phyloP scores from a whole-genome alignment of 2,888 invertebrate species.

The Mesorhabditis spiculigera region DNA sequence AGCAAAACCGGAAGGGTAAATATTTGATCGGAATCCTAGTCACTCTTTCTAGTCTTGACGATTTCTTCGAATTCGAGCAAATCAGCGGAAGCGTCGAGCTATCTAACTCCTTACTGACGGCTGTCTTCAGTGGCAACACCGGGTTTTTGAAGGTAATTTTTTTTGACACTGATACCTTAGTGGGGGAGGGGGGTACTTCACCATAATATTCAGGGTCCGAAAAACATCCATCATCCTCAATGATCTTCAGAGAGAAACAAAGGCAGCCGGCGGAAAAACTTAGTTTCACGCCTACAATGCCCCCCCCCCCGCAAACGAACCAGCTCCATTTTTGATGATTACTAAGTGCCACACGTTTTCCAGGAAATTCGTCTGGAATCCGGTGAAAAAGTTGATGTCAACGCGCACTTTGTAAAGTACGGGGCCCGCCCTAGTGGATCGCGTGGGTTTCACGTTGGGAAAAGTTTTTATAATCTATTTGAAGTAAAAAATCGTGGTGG shows the following conservation, averaged over 20 bases:
- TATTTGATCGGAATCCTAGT: background rate
- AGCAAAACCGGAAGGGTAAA: constrained; percentile 8
- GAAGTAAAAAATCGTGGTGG: constrained; percentile 42
- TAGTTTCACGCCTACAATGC: no score
- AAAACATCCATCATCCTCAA: no score
- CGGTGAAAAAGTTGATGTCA: constrained; percentile 19
- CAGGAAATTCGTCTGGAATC: background rate
- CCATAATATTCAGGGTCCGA: no score
- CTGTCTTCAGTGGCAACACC: constrained; percentile 29
- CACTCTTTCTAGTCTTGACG: background rate
- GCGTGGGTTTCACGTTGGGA: no score
- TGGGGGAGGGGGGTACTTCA: no score
- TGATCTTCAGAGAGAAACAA: no score
- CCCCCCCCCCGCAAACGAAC: no score
- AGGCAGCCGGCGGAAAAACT: no score
- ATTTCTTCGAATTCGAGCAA: background rate
- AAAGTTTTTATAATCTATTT: background rate
- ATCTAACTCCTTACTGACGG: constrained; percentile 25
- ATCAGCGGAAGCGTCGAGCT: constrained; percentile 16
- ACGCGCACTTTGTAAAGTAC: constrained; percentile 45
- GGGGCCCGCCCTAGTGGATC: constrained; percentile 37
- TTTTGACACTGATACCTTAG: background rate
- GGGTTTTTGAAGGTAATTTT: constrained; percentile 56
- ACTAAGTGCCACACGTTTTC: no score
- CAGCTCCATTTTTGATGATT: no score